These are phyloP conservation scores for Mola mola DNA, from an alignment of 2,113 vertebrate genomes.

Conservation along the genomic window DNA sequence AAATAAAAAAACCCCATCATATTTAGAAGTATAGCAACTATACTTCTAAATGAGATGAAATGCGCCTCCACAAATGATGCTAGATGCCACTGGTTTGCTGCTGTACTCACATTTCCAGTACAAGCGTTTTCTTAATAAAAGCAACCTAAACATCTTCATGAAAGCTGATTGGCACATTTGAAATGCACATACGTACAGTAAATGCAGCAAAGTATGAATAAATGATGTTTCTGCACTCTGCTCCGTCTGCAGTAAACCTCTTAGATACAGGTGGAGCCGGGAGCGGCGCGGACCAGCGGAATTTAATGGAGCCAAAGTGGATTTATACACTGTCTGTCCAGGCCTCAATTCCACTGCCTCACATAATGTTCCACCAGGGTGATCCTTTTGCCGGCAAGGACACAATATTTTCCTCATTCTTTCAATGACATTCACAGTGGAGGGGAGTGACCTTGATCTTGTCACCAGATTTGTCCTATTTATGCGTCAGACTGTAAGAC, in stretches of 20 bases:
- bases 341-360: constrained; percentile 47
- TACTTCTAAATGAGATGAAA: no score
- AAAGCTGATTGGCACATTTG: constrained; percentile 4
- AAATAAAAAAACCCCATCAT: no score
- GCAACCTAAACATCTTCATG: constrained; percentile 2
- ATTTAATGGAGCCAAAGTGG: constrained; percentile 43
- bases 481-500: constrained; percentile 28
- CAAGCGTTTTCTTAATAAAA: constrained; percentile 6
- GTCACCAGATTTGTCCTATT: constrained; percentile 39
- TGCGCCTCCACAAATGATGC: no score
- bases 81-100: no score
- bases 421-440: constrained; percentile 41
- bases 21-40: no score
- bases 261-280: constrained; percentile 40
- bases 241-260: constrained; percentile 19
- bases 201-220: background rate
- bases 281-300: constrained; percentile 37
- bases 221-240: constrained; percentile 15
- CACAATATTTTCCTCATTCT: constrained; percentile 42
- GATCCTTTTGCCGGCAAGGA: constrained; percentile 41
- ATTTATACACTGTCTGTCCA: constrained; percentile 58
- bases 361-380: constrained; percentile 36
- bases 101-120: no score
- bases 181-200: constrained; percentile 5
- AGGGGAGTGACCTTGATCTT: constrained; percentile 48